Base-by-base conservation (phyloP, 2,797 vertebrate genomes). In the Pipistrellus pygmaeus region DNA sequence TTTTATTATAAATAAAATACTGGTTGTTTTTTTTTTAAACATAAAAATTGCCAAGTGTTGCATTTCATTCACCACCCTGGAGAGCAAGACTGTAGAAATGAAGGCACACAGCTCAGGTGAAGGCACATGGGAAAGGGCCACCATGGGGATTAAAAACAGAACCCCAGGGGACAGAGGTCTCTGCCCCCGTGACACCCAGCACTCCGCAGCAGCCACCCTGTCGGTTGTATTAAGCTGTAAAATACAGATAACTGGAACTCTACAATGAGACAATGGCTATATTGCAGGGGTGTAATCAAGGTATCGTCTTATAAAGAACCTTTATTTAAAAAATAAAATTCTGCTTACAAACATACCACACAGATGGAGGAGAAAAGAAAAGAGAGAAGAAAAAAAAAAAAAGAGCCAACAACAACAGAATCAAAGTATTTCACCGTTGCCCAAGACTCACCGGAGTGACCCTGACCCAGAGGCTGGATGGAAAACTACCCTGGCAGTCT, bases 1-100 rank as follows among this genome's bases (percentile, higher is more conserved):
- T 98, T 99, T 98, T 99, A 98, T 98, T 98, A 99, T 99, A 99
- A 99, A 99, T 99, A 99, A 99, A 99, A 99, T 99, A 99, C 99
- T 99, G 99, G 99, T 98, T 75, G 35, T 44, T 44, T 44, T 44
- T 84, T 95, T 95, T 93, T 96, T 98, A 98, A 98, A 99, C 98
- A 99, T 99, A 98, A 98, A 98, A 98, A 98, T 98, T 97, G 97
- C 98, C 97, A 98, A 98, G 98, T 98, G 99, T 99, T 99, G 98
- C 98, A 98, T 98, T 98, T 98, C 98, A 98, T 98, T 98, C 97
- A 98, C 97, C 85, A 93, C 98, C 98, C 98, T 98, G 97, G 98
- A 98, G 97, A 98, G 98, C 97, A 97, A 98, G 98, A 98, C 97
- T 20, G 53, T 96, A 98, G 97, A 98, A 97, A 96, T 98, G 96